These are phyloP conservation scores for Hypotaenidia okinawae DNA, from an alignment of 2,797 vertebrate species.

Conservation along the genomic window DNA sequence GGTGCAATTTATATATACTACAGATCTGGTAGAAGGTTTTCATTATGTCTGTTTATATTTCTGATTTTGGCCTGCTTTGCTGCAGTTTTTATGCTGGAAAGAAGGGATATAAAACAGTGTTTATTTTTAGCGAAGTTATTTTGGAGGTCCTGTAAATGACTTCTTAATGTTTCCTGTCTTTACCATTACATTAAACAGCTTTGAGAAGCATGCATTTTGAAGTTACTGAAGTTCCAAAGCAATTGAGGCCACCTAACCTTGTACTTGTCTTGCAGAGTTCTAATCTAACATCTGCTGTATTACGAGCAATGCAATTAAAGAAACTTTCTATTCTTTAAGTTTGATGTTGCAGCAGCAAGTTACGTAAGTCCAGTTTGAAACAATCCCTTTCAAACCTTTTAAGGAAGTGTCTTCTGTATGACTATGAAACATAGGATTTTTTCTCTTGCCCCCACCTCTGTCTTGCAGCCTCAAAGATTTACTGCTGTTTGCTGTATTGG, in stretches of 20 bases:
- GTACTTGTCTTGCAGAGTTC: neutral
- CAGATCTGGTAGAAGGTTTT: neutral
- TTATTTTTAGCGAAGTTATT: neutral
- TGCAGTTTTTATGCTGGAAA: neutral
- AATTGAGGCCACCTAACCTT: neutral
- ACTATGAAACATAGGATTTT: neutral
- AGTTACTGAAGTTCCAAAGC: neutral
- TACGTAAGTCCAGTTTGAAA: constrained; percentile 33
- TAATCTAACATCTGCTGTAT: neutral
- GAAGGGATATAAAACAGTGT: neutral
- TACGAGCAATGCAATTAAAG: neutral
- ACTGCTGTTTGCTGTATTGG: constrained; percentile 11
- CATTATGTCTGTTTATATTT: neutral
- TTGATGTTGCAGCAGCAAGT: constrained; percentile 1
- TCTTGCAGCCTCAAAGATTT: constrained; percentile 12
- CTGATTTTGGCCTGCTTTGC: neutral
- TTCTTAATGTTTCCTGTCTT: neutral
- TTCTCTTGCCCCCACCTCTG: neutral
- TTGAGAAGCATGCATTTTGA: neutral
- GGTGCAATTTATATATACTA: neutral
- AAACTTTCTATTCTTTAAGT: neutral
- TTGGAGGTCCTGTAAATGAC: neutral
- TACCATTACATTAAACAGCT: neutral
- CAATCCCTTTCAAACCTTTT: constrained; percentile 36
- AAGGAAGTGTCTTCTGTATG: constrained; percentile 47